Conservation (phyloP, 1,140 invertebrate species). For the Panulirus ornatus region DNA sequence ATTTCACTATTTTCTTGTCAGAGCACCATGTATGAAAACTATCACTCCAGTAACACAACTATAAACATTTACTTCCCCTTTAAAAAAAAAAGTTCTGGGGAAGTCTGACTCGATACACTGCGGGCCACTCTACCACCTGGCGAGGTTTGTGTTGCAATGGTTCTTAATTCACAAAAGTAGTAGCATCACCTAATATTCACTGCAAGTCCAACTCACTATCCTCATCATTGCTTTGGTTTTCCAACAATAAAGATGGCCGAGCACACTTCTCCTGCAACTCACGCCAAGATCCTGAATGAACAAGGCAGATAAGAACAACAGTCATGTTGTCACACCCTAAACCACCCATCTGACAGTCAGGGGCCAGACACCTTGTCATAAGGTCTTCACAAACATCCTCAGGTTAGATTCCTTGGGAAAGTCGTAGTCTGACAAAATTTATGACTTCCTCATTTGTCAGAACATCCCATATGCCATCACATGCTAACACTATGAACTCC, state of each 20-base stretch:
- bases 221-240: slow-evolving; percentile 37
- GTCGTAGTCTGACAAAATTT: slow-evolving; percentile 90
- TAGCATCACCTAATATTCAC: slow-evolving; percentile 20
- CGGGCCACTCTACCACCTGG: no score
- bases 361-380: slow-evolving; percentile 94
- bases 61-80: no score
- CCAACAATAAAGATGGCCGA: slow-evolving; percentile 22
- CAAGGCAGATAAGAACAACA: slow-evolving; percentile 90
- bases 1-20: no score
- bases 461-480: slow-evolving; percentile 99
- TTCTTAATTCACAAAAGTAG: no score
- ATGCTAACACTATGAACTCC: slow-evolving; percentile 97
- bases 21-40: no score
- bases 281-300: slow-evolving; percentile 85
- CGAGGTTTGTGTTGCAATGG: no score
- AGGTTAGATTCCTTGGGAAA: slow-evolving; percentile 90
- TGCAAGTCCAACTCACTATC: slow-evolving; percentile 50
- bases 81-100: no score
- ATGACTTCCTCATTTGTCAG: slow-evolving; percentile 95
- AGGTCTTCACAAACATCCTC: slow-evolving; percentile 97
- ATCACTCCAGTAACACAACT: no score
- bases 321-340: slow-evolving; percentile 99
- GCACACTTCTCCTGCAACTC: slow-evolving; percentile 75
- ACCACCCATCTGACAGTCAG: slow-evolving; percentile 96
- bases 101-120: no score